phyloP scores from a whole-genome alignment of 2,113 vertebrate species.

The Leptobrachium leishanense region DNA sequence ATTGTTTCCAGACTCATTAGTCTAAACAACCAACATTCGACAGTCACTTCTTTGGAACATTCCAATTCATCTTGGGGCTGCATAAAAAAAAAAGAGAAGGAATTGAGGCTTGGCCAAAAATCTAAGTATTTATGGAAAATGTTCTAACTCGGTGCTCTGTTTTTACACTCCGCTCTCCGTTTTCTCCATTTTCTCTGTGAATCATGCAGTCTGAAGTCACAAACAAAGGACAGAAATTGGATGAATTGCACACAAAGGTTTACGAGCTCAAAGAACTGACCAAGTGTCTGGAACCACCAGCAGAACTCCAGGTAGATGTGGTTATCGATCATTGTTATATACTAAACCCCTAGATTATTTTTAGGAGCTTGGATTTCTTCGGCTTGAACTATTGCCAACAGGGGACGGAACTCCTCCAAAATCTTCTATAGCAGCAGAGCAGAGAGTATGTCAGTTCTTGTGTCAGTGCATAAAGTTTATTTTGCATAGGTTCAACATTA shows the following conservation, averaged over 20 bases:
- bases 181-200: constrained; percentile 18
- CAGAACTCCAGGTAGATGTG: constrained; percentile 83
- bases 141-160: constrained; percentile 8
- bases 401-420: too few species aligned
- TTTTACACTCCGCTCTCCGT: constrained; percentile 18
- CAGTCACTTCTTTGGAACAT: constrained; percentile 9
- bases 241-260: constrained; percentile 80
- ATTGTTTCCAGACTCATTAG: not conserved
- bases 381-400: too few species aligned
- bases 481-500: too few species aligned
- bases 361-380: too few species aligned
- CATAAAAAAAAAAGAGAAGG: not conserved
- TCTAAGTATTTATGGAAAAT: constrained; percentile 38
- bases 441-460: too few species aligned
- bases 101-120: constrained; percentile 25
- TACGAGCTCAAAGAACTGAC: constrained; percentile 78
- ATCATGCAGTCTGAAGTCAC: constrained; percentile 77
- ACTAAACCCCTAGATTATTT: too few species aligned
- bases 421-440: too few species aligned
- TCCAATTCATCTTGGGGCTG: constrained; percentile 7
- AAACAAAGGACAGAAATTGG: constrained; percentile 76
- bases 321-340: not conserved
- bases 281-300: constrained; percentile 75
- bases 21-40: not conserved
- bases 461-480: too few species aligned